Base-by-base conservation (phyloP, 1,140 invertebrate species). In the Dermatophagoides farinae region DNA sequence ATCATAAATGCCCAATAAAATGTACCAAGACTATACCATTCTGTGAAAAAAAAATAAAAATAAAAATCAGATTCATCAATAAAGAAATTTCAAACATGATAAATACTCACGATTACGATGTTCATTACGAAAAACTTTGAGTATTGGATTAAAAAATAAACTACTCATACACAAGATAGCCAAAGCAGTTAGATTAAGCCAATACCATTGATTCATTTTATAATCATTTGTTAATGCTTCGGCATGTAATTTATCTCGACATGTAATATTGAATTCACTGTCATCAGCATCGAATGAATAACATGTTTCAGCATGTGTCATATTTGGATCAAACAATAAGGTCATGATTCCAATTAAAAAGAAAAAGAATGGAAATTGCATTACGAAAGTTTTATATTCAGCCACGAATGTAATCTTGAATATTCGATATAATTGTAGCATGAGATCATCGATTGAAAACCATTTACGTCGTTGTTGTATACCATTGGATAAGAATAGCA, bases 101-200 rank as follows among this genome's bases (percentile, higher is more conserved):
- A n/a, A n/a, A n/a, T n/a, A 50, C 47, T 50, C 22, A 50, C 53
- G 38, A 55, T 55, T 55, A 11, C 53, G 53, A 44, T 55, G 31
- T 25, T 55, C 53, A 55, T 38, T 55, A 6, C 53, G 53, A 25
- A 55, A 55, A 11, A 55, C 23, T 55, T 55, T 55, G 10, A 55
- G 10, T 11, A 55, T 39, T 23, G 53, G 22, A 12, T 14, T 25
- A 20, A 18, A 55, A n/a, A 38, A 44, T 14, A 55, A 2, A 12
- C 14, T 23, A 44, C 53, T 55, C 31, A 31, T 31, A 31, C 31
- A 31, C 8, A 31, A 31, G 2, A 31, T 31, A 31, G 31, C 31
- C 5, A 50, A n/a, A 12, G 6, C 47, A 50, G 22, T 12, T 6
- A 50, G 20, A 31, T 31, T 31, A 31, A 31, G 31, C 31, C 31